Base-by-base conservation (phyloP, 2,888 invertebrate genomes). In the Bimastos eiseni region DNA sequence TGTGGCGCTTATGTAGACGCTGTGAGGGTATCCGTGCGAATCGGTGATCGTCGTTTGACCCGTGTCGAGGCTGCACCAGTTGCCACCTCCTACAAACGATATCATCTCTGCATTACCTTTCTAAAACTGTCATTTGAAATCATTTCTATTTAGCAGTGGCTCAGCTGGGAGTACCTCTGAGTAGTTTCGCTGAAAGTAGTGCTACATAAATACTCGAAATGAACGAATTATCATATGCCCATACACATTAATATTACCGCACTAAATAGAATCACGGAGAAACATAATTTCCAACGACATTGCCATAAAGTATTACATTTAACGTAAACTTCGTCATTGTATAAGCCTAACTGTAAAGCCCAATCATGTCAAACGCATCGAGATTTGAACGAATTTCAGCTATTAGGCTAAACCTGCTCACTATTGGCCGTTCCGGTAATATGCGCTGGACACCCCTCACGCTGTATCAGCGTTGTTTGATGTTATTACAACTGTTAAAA, bases 1-100 rank as follows among this genome's bases (percentile, higher is more conserved):
- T 24, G 92, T 91, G 84, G 91, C 70, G 90, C 91, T 91, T 36
- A 21, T 93, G 94, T 92, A 94, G 33, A 91, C 90, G 41, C 89
- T 89, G 91, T 90, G 91, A 19, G 83, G 83, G 88, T 70, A 34
- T 24, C 91, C 91, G 70, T 84, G 41, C 21, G 33, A 30, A 83
- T 91, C 91, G 21, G 90, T 90, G 49, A 91, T 83, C 24, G 44
- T 89, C 55, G 90, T 91, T 34, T 83, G 41, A 13, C 91, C 91
- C 24, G 89, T 91, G 89, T 91, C 90, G 21, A 91, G 34, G 36
- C 70, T 89, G 89, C 91, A 91, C 89, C 89, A 91, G 89, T 90
- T 90, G 33, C 89, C 36, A 8, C 86, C 34, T 21, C 86, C 86
- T 36, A 17, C 19, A 36, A 37, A 0, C 33, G 34, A 33, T 21